Percentiles rank a stretch among this genome's conserved stretches.
Evolutionary conservation across 2,888 invertebrate species (phyloP).

Genomic region (Scotopteryx bipunctaria): DNA sequence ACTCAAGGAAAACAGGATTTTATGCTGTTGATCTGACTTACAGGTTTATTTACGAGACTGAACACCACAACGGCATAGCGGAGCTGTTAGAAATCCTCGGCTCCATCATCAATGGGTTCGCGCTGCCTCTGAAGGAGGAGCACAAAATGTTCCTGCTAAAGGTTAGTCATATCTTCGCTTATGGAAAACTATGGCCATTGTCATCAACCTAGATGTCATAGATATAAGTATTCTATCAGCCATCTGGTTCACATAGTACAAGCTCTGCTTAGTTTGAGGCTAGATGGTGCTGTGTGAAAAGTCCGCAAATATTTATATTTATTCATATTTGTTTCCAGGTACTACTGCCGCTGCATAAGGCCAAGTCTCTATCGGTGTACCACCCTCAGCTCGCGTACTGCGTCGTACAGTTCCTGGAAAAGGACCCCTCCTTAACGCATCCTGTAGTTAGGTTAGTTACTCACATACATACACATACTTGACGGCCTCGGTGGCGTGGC

Average conservation of each 20-base stretch:
- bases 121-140: slow-evolving; percentile 98
- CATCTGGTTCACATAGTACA: too few relatives aligned
- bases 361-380: slow-evolving; percentile 97
- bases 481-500: too few relatives aligned
- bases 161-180: slow-evolving; percentile 74
- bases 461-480: too few relatives aligned
- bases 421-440: slow-evolving; percentile 97
- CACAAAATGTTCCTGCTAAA: slow-evolving; percentile 98
- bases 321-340: slow-evolving; percentile 81
- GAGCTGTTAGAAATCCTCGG: slow-evolving; percentile 98
- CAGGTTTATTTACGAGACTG: slow-evolving; percentile 99
- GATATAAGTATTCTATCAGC: too few relatives aligned
- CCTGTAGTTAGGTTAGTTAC: slow-evolving; percentile 96
- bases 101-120: slow-evolving; percentile 99
- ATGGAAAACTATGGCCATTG: not conserved
- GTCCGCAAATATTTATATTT: too few relatives aligned
- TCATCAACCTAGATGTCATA: too few relatives aligned
- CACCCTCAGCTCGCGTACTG: slow-evolving; percentile 99
- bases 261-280: too few relatives aligned
- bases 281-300: too few relatives aligned
- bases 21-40: too few relatives aligned
- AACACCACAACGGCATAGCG: slow-evolving; percentile 98
- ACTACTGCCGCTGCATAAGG: slow-evolving; percentile 97
- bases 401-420: slow-evolving; percentile 99
- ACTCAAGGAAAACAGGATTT: too few relatives aligned